Evolutionary conservation across 2,113 vertebrate genomes (phyloP).

Genomic region (Procavia capensis): DNA sequence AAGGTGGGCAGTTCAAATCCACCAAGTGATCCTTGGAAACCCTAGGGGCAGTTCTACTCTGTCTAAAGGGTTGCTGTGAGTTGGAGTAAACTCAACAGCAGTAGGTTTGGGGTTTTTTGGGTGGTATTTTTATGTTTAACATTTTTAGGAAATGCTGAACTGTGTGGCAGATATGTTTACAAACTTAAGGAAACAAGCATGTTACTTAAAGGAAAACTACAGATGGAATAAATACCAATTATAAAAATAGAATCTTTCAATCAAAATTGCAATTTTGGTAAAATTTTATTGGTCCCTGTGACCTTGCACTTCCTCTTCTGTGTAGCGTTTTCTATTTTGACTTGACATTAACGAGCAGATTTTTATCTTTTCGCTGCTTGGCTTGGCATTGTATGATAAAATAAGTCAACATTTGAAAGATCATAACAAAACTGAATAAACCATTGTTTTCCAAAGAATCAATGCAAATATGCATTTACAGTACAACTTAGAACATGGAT

Average conservation of each 20-base stretch:
- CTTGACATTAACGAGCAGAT: not conserved
- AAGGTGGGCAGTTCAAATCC: too few species aligned
- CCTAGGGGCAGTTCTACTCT: too few species aligned
- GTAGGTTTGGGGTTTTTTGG: too few species aligned
- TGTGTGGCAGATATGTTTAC: not conserved
- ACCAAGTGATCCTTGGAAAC: too few species aligned
- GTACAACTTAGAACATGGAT: not conserved
- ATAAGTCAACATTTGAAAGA: not conserved
- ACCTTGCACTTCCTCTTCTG: not conserved
- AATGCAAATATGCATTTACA: not conserved
- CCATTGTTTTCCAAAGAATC: conserved; percentile 7
- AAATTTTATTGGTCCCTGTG: not conserved
- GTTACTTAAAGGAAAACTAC: not conserved
- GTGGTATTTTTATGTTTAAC: too few species aligned
- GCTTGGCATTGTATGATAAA: not conserved
- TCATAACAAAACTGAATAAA: not conserved
- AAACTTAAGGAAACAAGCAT: not conserved
- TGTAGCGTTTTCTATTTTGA: not conserved
- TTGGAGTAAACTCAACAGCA: too few species aligned
- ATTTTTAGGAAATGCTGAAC: too few species aligned
- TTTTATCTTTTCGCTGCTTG: not conserved
- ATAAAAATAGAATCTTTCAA: not conserved
- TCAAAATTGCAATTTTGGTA: not conserved
- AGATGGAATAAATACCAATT: not conserved
- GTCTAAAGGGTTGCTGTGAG: too few species aligned